Evolutionary conservation across 2,113 vertebrate genomes (phyloP), one percentile per base, ranked within the genome.

Genomic region (Electrona antarctica): DNA sequence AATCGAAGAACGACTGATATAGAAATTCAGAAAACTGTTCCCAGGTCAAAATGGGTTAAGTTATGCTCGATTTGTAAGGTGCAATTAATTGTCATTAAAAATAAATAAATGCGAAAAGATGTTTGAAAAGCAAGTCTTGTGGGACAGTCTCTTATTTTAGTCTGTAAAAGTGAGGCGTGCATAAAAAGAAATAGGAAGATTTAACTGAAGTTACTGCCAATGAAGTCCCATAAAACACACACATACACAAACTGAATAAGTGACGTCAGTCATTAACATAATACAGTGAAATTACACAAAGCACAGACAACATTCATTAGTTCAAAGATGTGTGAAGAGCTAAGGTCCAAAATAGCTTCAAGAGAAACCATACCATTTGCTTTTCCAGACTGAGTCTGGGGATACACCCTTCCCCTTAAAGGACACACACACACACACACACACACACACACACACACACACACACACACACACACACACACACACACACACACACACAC

Each of bases 321-420:
- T 64, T 78, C 58, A 60, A 46, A 70, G 29, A 50, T 28, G 47
- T 76, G 61, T 8, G 73, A 71, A 54, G 13, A 8, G 13, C 50
- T 66, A 11, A 13, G 15, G 58, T 0, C 58, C 8, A 54, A 72
- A 78, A 71, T 65, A 75, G 56, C 61, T 64, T 74, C 5, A 71
- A 79, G 54, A 66, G n/a, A 50, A 73, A 55, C 49, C 49, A 15
- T 13, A 47, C 12, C 12, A 12, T 69, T 82, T 73, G 52, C 48
- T 69, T 81, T 84, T 71, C 72, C 74, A 73, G 55, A 8, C 76
- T 45, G 67, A 62, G n/a, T 67, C 75, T 90, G 71, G 60, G 47
- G 69, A 49, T 76, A 69, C 81, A 82, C 81, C 76, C 67, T 58
- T 13, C 4, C 13, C 8, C 75, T 67, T 28, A 57, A 81, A 47